phyloP scores from a whole-genome alignment of 2,888 invertebrate species.

The Cryptus armator region DNA sequence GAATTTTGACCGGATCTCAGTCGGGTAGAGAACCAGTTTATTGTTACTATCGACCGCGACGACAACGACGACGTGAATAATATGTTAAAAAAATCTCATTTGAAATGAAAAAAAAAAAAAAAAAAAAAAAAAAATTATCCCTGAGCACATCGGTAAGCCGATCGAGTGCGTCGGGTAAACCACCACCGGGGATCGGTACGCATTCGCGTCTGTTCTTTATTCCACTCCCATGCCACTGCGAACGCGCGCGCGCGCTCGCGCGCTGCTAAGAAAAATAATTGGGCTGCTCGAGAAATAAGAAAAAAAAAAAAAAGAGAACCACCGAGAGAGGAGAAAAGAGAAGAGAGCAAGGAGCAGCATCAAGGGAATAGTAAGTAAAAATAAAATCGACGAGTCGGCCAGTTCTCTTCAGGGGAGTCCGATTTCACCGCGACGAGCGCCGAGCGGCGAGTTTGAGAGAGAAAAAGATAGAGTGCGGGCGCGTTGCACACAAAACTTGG shows the following conservation, averaged over 20 bases:
- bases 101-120: background rate
- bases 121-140: constrained; percentile 6
- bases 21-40: constrained; percentile 28
- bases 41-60: constrained; percentile 26
- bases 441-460: constrained; percentile 24
- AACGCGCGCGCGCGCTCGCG: constrained; percentile 32
- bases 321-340: constrained; percentile 18
- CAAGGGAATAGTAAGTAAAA: constrained; percentile 46
- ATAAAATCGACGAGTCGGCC: constrained; percentile 65
- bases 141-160: constrained; percentile 9
- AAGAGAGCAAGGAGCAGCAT: constrained; percentile 2
- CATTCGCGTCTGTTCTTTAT: constrained; percentile 41
- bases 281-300: constrained; percentile 59
- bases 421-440: constrained; percentile 64
- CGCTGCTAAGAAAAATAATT: constrained; percentile 64
- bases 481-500: constrained; percentile 63
- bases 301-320: constrained; percentile 16
- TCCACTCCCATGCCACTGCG: constrained; percentile 22
- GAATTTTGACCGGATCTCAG: constrained; percentile 40
- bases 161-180: constrained; percentile 37
- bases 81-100: constrained; percentile 24
- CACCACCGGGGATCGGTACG: constrained; percentile 25
- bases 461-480: constrained; percentile 6
- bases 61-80: constrained; percentile 14
- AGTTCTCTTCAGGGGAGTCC: constrained; percentile 64